Percentiles rank a stretch among this genome's conserved stretches.
Conservation (phyloP, 2,797 vertebrate genomes). For the Microctenopoma steveboyesi region DNA sequence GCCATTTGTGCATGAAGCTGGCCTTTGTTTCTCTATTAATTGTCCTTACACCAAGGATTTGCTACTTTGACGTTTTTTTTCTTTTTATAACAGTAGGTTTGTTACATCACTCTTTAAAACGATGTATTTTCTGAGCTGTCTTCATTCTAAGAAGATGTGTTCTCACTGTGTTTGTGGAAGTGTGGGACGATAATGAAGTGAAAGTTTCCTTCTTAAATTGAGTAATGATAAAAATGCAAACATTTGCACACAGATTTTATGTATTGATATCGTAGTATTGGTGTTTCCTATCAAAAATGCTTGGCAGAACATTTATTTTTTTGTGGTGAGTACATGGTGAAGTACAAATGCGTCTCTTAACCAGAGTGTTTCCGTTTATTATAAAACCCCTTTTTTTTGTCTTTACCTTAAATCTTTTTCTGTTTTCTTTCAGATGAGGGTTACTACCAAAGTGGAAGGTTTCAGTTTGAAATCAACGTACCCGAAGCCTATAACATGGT, state of each 20-base stretch:
- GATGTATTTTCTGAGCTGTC: background rate
- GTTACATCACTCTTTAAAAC: background rate
- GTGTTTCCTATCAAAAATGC: background rate
- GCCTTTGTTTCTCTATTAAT: background rate
- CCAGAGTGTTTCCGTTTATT: background rate
- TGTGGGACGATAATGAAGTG: too few relatives aligned
- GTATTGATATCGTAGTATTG: too few relatives aligned
- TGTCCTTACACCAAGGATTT: background rate
- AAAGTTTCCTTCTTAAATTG: too few relatives aligned
- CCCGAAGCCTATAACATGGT: conserved; percentile 99
- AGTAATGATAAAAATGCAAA: too few relatives aligned
- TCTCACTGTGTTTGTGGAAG: background rate
- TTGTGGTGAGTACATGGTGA: background rate
- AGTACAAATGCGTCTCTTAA: background rate
- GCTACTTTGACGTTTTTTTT: background rate
- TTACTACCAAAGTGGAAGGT: conserved; percentile 95
- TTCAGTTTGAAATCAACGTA: conserved; percentile 88
- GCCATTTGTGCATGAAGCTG: background rate
- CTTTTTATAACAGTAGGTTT: background rate
- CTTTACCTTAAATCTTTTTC: background rate
- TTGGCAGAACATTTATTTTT: background rate
- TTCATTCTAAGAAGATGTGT: background rate
- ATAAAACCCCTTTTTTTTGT: background rate
- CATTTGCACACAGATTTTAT: too few relatives aligned
- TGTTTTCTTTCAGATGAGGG: conserved; percentile 89